Evolutionary conservation across 2,888 invertebrate species (phyloP).

Genomic region (Tromatobia lineatoria): DNA sequence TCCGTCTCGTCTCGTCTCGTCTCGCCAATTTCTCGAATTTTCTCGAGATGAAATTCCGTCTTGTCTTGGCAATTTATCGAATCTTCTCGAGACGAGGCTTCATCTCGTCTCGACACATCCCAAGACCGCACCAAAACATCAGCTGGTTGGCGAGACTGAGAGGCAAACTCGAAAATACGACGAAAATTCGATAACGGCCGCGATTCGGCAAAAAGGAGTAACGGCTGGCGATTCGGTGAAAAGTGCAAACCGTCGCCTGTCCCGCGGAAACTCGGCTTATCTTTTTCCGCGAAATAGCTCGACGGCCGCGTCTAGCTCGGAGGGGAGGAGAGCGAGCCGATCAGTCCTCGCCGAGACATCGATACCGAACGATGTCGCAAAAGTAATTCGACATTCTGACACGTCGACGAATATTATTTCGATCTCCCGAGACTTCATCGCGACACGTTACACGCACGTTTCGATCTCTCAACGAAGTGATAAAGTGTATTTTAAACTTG

Average conservation of each 20-base stretch:
- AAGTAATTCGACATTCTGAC: neutral
- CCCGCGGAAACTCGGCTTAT: neutral
- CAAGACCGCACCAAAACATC: neutral
- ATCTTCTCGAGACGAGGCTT: no score
- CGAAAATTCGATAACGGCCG: neutral
- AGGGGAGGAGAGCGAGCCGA: neutral
- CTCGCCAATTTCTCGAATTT: no score
- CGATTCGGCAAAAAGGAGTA: neutral
- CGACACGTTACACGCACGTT: no score
- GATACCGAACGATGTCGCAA: neutral
- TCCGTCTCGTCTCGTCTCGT: slow-evolving; percentile 12
- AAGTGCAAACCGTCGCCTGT: no score
- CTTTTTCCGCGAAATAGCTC: neutral
- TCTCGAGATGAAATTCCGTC: no score
- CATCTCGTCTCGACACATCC: slow-evolving; percentile 2
- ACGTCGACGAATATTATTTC: neutral
- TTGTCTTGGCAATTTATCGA: no score
- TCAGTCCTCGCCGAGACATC: no score
- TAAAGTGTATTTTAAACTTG: neutral
- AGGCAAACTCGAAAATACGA: neutral
- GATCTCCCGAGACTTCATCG: neutral
- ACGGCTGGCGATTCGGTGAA: neutral
- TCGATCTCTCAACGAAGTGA: neutral
- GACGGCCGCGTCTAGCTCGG: neutral
- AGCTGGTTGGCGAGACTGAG: slow-evolving; percentile 3